Evolutionary conservation across 2,888 invertebrate genomes (phyloP), one percentile per base, ranked within the genome.

Genomic region (Augochlorella aurata): DNA sequence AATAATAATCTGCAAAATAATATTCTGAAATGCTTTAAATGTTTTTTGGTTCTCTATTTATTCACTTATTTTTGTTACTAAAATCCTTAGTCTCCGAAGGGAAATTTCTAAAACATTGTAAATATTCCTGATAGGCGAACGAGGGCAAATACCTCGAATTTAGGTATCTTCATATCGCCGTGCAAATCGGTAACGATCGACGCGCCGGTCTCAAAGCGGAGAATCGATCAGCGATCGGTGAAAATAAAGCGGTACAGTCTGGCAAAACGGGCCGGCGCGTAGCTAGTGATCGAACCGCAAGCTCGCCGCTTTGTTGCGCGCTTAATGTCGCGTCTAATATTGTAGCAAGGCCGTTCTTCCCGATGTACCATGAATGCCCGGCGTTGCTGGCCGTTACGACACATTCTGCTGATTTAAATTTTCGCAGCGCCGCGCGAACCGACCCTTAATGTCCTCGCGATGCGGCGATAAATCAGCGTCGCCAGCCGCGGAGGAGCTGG

Each of bases 311-410:
- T 68, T 74, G 77, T 82, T 71, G 63, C 67, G 52, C 73, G 78
- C 71, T 77, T 77, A 84, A 84, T 77, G 78, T 69, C 65, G 73
- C 21, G 65, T 81, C 84, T 87, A 86, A 87, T 84, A 86, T 84
- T 84, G 82, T 67, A 74, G 79, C 87, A 82, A 86, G 85, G 87
- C 78, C 87, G 81, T 86, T 85, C 87, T 87, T 82, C 79, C 75
- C 79, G 63, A 74, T 84, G 82, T 76, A 61, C 68, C 84, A 63
- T 79, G 79, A 81, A 79, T 74, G 85, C 79, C 50, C 73, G 76
- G 38, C 58, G 71, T 45, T 29, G 58, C 61, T 24, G 72, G 65
- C 21, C 77, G 85, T 86, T 86, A 87, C 87, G 87, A 82, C 82
- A 84, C 79, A 61, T 69, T 69, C 71, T 49, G 76, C 74, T 68